These are phyloP conservation scores for Chaetodon trifascialis DNA, from an alignment of 2,113 vertebrate species.

Conservation along the genomic window DNA sequence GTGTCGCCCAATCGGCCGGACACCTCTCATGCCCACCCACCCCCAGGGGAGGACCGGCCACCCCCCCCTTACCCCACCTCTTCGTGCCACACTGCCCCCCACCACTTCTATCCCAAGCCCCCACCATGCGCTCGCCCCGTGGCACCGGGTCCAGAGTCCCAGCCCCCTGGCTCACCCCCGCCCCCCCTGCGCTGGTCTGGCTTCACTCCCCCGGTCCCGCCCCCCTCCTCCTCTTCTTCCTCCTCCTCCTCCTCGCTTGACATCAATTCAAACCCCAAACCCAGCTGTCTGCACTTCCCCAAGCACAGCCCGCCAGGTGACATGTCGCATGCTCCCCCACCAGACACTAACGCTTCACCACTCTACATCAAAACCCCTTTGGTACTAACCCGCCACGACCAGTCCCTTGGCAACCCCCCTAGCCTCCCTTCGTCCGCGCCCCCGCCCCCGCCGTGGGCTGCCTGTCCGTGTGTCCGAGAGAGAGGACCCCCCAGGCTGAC, in stretches of 20 bases:
- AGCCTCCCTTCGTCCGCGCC: slow-evolving; percentile 85
- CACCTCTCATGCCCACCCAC: slow-evolving; percentile 85
- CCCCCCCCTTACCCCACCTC: slow-evolving; percentile 84
- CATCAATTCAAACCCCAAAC: slow-evolving; percentile 89
- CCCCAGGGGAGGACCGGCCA: slow-evolving; percentile 85
- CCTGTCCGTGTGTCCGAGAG: slow-evolving; percentile 89
- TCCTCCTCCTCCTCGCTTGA: slow-evolving; percentile 86
- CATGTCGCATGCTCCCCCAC: slow-evolving; percentile 76
- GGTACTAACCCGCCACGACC: slow-evolving; percentile 86
- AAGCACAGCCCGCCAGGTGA: slow-evolving; percentile 85
- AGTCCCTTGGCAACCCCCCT: slow-evolving; percentile 85
- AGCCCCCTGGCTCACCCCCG: slow-evolving; percentile 82
- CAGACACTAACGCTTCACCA: slow-evolving; percentile 85
- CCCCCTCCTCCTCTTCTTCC: slow-evolving; percentile 82
- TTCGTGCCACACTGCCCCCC: slow-evolving; percentile 74
- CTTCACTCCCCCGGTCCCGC: slow-evolving; percentile 82
- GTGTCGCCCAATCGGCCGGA: slow-evolving; percentile 88
- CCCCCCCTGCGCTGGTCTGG: slow-evolving; percentile 84
- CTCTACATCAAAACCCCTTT: slow-evolving; percentile 87
- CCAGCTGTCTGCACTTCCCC: slow-evolving; percentile 87
- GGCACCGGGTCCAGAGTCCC: slow-evolving; percentile 85
- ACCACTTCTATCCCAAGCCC: slow-evolving; percentile 83
- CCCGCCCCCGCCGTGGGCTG: slow-evolving; percentile 87
- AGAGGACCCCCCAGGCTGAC: slow-evolving; percentile 90
- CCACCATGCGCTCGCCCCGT: slow-evolving; percentile 84